These are phyloP conservation scores for Alloplasta piceator DNA, from an alignment of 2,888 invertebrate genomes.

Conservation along the genomic window DNA sequence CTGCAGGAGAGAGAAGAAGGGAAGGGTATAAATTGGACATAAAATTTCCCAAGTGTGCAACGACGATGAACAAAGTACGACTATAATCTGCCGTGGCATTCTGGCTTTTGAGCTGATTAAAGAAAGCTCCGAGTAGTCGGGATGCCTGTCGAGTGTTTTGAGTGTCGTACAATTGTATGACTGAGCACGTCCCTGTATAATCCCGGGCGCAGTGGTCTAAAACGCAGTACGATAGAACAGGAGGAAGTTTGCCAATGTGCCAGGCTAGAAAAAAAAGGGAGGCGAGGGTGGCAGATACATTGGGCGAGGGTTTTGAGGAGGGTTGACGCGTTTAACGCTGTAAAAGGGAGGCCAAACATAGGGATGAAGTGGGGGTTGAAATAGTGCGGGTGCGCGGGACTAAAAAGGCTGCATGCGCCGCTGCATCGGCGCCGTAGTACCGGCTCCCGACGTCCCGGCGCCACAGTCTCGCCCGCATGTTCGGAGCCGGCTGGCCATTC, in stretches of 20 bases:
- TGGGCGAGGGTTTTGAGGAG: neutral
- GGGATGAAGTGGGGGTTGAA: slow-evolving; percentile 7
- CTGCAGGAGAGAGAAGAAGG: neutral
- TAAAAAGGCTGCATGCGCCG: slow-evolving; percentile 75
- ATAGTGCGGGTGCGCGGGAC: slow-evolving; percentile 76
- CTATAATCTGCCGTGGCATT: neutral
- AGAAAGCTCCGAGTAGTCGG: neutral
- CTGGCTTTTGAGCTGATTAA: slow-evolving; percentile 42
- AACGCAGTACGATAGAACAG: slow-evolving; percentile 1
- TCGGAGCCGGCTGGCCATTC: slow-evolving; percentile 73
- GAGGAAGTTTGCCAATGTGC: slow-evolving; percentile 11
- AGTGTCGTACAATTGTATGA: slow-evolving; percentile 43
- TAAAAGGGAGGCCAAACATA: neutral
- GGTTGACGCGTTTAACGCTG: slow-evolving; percentile 9
- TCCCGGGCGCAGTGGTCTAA: slow-evolving; percentile 27
- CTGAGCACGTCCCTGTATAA: slow-evolving; percentile 46
- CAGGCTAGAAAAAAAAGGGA: neutral
- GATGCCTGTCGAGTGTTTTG: neutral
- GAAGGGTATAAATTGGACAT: neutral
- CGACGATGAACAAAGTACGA: neutral
- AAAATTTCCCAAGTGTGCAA: neutral
- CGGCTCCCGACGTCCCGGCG: slow-evolving; percentile 73
- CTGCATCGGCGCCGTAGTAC: slow-evolving; percentile 78
- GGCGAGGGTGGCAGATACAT: neutral
- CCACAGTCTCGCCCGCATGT: slow-evolving; percentile 78